Percentiles rank a stretch among this genome's conserved stretches.
Conservation (phyloP, 2,113 vertebrate genomes). For the Gracilinanus agilis region DNA sequence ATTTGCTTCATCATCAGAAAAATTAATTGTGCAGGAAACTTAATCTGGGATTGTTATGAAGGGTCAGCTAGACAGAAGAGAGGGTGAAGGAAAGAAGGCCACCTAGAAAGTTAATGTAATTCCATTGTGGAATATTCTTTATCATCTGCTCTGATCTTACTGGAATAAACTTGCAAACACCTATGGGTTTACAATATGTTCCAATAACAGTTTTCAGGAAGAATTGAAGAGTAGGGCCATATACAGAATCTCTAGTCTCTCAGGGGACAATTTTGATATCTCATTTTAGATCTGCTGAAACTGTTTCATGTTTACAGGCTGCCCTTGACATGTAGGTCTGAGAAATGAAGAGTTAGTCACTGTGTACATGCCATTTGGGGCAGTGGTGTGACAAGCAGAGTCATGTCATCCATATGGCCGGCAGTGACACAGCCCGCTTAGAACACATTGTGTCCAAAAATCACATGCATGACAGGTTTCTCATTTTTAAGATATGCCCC, state of each 20-base stretch:
- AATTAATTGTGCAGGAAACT: neutral
- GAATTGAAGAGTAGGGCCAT: accelerated
- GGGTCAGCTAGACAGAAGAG: neutral
- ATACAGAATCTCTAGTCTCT: accelerated
- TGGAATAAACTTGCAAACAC: accelerated
- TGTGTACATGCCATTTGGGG: conserved; percentile 6
- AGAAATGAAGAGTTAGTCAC: neutral
- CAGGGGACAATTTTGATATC: conserved; percentile 1
- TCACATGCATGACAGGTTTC: accelerated
- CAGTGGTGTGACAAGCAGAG: neutral
- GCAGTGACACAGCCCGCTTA: neutral
- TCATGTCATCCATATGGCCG: conserved; percentile 2
- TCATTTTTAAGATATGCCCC: neutral
- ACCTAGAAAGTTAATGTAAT: neutral
- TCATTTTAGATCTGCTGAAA: conserved; percentile 13
- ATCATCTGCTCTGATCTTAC: no score
- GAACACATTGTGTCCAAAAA: neutral
- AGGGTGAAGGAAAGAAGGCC: neutral
- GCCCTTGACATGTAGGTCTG: conserved; percentile 23
- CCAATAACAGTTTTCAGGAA: neutral
- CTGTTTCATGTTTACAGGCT: neutral
- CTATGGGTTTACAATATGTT: accelerated
- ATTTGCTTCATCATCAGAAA: neutral
- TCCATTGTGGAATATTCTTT: neutral
- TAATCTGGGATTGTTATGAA: neutral